Base-by-base conservation (phyloP, 2,113 vertebrate genomes). In the Bombycilla garrulus region DNA sequence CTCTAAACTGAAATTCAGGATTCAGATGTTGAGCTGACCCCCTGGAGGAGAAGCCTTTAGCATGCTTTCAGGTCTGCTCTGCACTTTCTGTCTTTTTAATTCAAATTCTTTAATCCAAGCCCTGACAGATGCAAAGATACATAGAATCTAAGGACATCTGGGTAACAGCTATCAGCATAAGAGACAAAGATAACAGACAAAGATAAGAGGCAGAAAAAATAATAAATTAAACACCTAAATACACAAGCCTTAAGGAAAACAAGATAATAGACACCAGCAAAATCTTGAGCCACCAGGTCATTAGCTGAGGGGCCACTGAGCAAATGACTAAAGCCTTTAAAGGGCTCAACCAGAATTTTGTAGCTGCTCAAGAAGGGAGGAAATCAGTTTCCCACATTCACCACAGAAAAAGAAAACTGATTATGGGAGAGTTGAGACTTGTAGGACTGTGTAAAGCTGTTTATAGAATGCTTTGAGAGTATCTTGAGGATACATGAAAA, bases 161-260 rank as follows among this genome's bases (percentile, higher is more conserved):
- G 45, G 82, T 89, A 82, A 92, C 48, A 82, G 40, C 45, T 77
- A 72, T 80, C 88, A 77, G 54, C 38, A 12, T 45, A 26, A 51
- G 85, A 85, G 54, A 50, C 31, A 73, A 80, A 88, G 87, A 83
- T 58, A 93, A 86, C 18, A 88, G 71, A n/a, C 12, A 66, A 77
- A 86, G 93, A 90, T 92, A 97, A 93, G 50, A 94, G 38, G 17
- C 29, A 54, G 38, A 17, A 40, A 88, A 96, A 86, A 84, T 60
- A 88, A 86, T 73, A 86, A 88, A 88, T 93, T 92, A 50, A 94
- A 90, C 35, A 86, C 47, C 25, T 66, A 88, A 69, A 73, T 92
- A 50, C 24, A 88, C 33, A 90, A 80, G 9, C 67, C 79, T 35
- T 70, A 57, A 86, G 71, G 81, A 90, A 90, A 94, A 96, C 15